Base-by-base conservation (phyloP, 2,113 vertebrate species). In the Xiphophorus hellerii region DNA sequence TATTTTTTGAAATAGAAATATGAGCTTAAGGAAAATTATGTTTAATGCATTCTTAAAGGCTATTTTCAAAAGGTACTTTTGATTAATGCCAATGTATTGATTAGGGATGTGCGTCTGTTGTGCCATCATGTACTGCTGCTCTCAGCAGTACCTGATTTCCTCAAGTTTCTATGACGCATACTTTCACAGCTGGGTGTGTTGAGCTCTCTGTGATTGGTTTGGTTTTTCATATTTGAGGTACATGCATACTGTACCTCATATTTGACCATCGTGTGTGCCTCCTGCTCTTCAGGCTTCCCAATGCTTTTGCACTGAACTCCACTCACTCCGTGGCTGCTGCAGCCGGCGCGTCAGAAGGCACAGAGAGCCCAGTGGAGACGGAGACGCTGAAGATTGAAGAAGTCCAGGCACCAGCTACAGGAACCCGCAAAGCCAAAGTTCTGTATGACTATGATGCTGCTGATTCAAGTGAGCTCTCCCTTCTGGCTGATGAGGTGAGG, bases 401-500 rank as follows among this genome's bases (percentile, higher is more conserved):
- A 30, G 96, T 97, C 63, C 96, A 96, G 12, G 96, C 96, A 0
- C 96, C 97, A 0, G 94, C 96, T 74, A 96, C 96, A 0, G 97
- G 98, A 37, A 98, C 97, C 0, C 95, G 98, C 30, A 97, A 96
- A 81, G 98, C 97, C 85, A 95, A 96, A 73, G 98, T 99, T 66
- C 95, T 99, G 51, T 99, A 99, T 0, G 98, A 99, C 88, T 99
- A 99, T 0, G 97, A 99, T 66, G 97, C 96, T 0, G 96, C 97
- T 0, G 98, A 99, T 91, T 97, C 96, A 89, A 98, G 94, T 0
- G 98, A 99, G 92, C 96, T 99, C 70, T 96, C 96, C 0, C 95
- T 99, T 10, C 92, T 96, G 0, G 97, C 98, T 0, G 98, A 99
- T 2, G 97, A 99, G 97, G 98, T 99, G 58, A 83, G 77, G 0